These are phyloP conservation scores for Cnemophilus loriae DNA, from an alignment of 2,113 vertebrate species.

Conservation along the genomic window DNA sequence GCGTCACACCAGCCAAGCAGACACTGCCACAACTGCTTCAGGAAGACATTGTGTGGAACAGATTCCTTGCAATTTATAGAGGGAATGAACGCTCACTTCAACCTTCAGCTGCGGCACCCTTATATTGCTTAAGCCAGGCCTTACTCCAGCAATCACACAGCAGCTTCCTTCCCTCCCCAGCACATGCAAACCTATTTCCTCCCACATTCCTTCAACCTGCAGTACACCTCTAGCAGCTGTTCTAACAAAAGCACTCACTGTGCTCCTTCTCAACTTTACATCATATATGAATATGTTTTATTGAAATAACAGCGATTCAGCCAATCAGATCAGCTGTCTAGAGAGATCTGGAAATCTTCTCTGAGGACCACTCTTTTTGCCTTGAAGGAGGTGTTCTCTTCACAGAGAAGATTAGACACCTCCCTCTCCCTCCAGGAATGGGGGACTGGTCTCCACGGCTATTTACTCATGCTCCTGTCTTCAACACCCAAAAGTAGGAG, in stretches of 20 bases:
- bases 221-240: background rate
- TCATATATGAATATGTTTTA: background rate
- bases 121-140: background rate
- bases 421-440: background rate
- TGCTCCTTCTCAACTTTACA: background rate
- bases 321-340: background rate
- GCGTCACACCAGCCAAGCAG: background rate
- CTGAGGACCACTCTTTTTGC: background rate
- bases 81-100: background rate
- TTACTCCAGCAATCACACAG: background rate
- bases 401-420: background rate
- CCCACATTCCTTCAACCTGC: background rate
- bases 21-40: background rate
- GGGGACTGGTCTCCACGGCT: background rate
- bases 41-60: background rate
- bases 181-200: background rate
- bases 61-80: background rate
- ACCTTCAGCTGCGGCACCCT: background rate
- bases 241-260: background rate
- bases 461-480: background rate
- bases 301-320: background rate
- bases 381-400: background rate
- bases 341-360: background rate
- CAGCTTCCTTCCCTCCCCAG: background rate
- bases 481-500: background rate